Conservation (phyloP, 1,140 invertebrate genomes). For the Dufourea novaeangliae region DNA sequence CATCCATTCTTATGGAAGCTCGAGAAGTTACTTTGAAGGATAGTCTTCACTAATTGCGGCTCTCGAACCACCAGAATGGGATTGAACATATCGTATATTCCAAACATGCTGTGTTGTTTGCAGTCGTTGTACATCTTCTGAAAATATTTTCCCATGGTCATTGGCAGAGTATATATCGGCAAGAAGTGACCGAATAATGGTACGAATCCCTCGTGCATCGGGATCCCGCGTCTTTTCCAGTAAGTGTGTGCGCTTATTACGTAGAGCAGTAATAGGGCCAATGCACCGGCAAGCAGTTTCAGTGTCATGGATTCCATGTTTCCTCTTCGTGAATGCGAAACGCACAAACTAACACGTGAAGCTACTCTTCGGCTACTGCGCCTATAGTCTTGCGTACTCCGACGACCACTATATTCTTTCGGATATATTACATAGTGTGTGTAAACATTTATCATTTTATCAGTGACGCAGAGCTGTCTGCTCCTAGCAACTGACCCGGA, state of each 20-base stretch:
- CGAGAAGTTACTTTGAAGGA: constrained; percentile 72
- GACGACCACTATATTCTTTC: no score
- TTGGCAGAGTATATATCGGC: constrained; percentile 31
- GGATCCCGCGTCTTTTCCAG: constrained; percentile 79
- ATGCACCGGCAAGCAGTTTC: background rate
- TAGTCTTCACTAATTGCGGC: constrained; percentile 67
- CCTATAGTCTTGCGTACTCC: no score
- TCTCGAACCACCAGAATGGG: constrained; percentile 70
- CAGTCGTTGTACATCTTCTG: constrained; percentile 50
- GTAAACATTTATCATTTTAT: no score
- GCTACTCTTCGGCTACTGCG: no score
- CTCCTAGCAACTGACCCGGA: no score
- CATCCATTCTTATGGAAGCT: constrained; percentile 60
- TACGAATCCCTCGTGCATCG: constrained; percentile 62
- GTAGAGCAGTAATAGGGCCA: constrained; percentile 39
- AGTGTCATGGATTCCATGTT: background rate
- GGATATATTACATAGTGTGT: no score
- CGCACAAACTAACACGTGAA: background rate
- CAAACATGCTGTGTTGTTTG: constrained; percentile 60
- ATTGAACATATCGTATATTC: constrained; percentile 60
- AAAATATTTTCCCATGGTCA: constrained; percentile 33
- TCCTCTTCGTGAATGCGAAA: background rate
- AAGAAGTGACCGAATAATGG: constrained; percentile 68
- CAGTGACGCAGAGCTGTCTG: no score
- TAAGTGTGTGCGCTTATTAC: constrained; percentile 71